Evolutionary conservation across 1,140 invertebrate species (phyloP).

Genomic region (Xylocopa sonorina): DNA sequence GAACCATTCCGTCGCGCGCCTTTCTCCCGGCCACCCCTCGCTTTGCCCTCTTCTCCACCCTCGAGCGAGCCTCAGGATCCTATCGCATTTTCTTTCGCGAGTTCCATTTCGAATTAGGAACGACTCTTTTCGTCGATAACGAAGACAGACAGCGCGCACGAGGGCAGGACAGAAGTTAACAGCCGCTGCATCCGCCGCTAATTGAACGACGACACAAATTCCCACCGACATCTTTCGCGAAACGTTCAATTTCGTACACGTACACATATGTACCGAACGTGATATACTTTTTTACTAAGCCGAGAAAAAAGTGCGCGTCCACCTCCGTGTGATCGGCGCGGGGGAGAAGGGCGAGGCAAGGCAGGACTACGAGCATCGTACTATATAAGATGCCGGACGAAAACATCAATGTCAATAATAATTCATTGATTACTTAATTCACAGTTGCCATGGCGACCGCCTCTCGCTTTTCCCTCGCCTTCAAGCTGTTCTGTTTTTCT

Average conservation of each 20-base stretch:
- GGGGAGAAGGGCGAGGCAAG: too few species aligned
- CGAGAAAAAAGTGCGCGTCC: too few species aligned
- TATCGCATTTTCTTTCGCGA: conserved; percentile 65
- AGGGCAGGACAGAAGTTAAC: conserved; percentile 22
- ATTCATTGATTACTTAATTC: conserved; percentile 83
- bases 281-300: too few species aligned
- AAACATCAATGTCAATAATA: conserved; percentile 83
- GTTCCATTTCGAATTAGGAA: conserved; percentile 65
- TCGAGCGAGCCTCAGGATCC: conserved; percentile 47
- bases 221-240: too few species aligned
- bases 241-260: too few species aligned
- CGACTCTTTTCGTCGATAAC: conserved; percentile 51
- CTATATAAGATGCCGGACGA: conserved; percentile 69
- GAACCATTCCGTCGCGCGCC: conserved; percentile 64
- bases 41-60: conserved; percentile 27
- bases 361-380: conserved; percentile 78
- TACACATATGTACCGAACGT: too few species aligned
- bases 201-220: conserved; percentile 36
- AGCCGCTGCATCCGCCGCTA: too few species aligned
- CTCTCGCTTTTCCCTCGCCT: conserved; percentile 70
- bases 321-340: too few species aligned
- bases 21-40: conserved; percentile 48
- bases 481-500: conserved; percentile 77
- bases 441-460: conserved; percentile 79
- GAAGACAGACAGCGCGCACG: conserved; percentile 4